These are phyloP conservation scores for Microctenopoma steveboyesi DNA, from an alignment of 2,797 vertebrate species.

Conservation along the genomic window DNA sequence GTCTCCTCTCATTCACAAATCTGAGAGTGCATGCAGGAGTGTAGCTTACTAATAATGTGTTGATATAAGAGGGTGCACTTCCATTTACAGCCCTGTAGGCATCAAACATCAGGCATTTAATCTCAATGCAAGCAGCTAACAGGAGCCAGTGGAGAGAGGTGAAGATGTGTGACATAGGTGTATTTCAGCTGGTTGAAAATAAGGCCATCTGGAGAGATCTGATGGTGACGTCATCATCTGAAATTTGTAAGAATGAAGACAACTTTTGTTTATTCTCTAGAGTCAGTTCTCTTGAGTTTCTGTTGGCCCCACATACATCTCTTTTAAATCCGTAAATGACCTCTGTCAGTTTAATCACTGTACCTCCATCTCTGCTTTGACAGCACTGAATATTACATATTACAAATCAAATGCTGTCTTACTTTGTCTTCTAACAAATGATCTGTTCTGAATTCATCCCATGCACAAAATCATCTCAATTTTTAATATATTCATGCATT, in stretches of 20 bases:
- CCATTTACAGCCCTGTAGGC: no score
- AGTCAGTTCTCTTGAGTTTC: background rate
- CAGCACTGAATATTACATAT: background rate
- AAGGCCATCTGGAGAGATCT: no score
- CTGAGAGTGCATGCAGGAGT: no score
- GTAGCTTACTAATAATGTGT: no score
- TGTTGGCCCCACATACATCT: background rate
- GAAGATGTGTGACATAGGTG: no score
- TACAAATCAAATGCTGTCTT: background rate
- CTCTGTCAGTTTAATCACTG: conserved; percentile 4
- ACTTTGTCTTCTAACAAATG: conserved; percentile 16
- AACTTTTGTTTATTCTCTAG: background rate
- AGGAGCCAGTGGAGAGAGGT: no score
- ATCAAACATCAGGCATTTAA: no score
- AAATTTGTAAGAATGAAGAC: conserved; percentile 6
- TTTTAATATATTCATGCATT: conserved; percentile 28
- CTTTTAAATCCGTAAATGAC: conserved; percentile 31
- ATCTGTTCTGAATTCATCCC: conserved; percentile 41
- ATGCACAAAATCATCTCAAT: conserved; percentile 11
- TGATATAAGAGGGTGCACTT: no score
- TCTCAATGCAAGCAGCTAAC: no score
- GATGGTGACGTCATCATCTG: background rate
- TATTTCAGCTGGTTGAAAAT: no score
- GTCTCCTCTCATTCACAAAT: no score
- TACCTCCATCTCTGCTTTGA: conserved; percentile 5